Conservation (phyloP, 1,140 invertebrate species). For the Calephelis nemesis region DNA sequence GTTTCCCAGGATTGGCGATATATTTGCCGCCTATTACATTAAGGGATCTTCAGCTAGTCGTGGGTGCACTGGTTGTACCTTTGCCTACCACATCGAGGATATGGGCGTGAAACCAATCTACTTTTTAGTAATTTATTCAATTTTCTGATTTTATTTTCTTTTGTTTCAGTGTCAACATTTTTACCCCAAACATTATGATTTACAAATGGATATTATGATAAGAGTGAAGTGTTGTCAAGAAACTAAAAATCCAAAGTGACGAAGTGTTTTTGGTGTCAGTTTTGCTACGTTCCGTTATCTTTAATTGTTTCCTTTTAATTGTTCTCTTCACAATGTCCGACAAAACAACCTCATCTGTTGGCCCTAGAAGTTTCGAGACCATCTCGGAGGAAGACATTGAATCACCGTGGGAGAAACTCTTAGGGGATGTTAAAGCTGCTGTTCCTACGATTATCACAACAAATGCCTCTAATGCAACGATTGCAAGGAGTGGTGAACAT, state of each 20-base stretch:
- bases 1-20: too few species aligned
- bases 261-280: conserved; percentile 70
- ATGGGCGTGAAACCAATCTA: too few species aligned
- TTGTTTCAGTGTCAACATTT: conserved; percentile 79
- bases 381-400: conserved; percentile 72
- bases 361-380: conserved; percentile 73
- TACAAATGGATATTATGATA: conserved; percentile 80
- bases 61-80: too few species aligned
- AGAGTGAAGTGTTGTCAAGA: conserved; percentile 78
- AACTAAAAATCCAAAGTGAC: conserved; percentile 79
- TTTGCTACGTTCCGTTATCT: conserved; percentile 65
- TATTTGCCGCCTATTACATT: too few species aligned
- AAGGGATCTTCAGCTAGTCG: too few species aligned
- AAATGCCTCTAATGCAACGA: conserved; percentile 66
- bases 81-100: too few species aligned
- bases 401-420: conserved; percentile 73
- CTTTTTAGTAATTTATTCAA: not conserved
- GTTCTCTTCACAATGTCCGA: conserved; percentile 60
- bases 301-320: conserved; percentile 36
- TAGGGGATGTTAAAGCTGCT: conserved; percentile 64
- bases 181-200: conserved; percentile 78
- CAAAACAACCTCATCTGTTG: conserved; percentile 69
- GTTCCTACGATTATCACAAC: conserved; percentile 75
- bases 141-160: conserved; percentile 19
- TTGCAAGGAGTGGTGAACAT: conserved; percentile 53